A percentile compares a stretch with the other conserved stretches of the same genome.
Evolutionary conservation across 2,797 vertebrate species (phyloP).

Genomic region (Acropternis orthonyx): DNA sequence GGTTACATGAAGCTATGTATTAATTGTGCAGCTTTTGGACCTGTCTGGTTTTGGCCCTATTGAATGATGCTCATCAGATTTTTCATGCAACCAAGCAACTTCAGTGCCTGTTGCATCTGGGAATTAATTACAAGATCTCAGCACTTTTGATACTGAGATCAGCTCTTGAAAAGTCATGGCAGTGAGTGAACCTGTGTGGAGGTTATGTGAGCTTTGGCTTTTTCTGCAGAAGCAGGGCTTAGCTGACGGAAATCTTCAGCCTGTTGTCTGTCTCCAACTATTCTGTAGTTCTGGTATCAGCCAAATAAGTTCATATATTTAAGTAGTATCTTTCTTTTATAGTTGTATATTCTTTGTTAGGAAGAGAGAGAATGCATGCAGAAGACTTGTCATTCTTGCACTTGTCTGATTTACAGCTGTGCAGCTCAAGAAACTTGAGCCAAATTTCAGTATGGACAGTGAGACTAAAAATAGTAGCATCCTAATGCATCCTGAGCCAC

Average conservation of each 20-base stretch:
- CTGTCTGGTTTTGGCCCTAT: neutral
- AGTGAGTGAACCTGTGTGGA: neutral
- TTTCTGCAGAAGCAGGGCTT: neutral
- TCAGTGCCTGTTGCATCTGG: neutral
- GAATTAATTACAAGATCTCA: neutral
- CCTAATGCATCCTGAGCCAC: conserved; percentile 25
- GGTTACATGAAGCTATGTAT: neutral
- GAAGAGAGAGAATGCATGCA: neutral
- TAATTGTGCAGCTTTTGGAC: neutral
- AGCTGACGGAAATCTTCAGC: neutral
- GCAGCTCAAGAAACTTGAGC: neutral
- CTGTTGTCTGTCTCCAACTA: neutral
- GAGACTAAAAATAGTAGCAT: conserved; percentile 47
- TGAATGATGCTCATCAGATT: neutral
- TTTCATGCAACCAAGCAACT: neutral
- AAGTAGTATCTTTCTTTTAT: neutral
- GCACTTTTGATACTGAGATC: neutral
- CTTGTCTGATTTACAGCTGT: neutral
- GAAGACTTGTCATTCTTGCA: neutral
- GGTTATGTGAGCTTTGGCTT: neutral
- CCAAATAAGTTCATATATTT: neutral
- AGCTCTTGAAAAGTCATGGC: neutral
- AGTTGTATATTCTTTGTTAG: neutral
- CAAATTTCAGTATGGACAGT: neutral
- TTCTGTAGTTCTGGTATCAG: neutral